Evolutionary conservation across 2,797 vertebrate species (phyloP).

Genomic region (Glossophaga mutica): DNA sequence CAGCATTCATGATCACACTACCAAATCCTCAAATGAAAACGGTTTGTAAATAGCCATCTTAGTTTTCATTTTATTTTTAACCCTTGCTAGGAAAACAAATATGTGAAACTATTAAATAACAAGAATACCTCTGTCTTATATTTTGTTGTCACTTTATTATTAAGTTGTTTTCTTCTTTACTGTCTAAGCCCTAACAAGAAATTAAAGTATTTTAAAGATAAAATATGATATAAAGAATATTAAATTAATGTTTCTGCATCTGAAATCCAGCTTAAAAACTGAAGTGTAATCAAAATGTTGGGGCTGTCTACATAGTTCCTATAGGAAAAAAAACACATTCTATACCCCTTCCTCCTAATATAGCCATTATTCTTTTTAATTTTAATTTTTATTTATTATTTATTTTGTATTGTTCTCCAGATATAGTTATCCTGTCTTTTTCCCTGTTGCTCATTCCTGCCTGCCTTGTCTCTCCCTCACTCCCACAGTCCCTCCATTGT

Average conservation of each 20-base stretch:
- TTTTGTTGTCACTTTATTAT: neutral
- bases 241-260: neutral
- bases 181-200: neutral
- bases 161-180: neutral
- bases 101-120: neutral
- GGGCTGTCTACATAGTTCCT: neutral
- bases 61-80: neutral
- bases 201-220: neutral
- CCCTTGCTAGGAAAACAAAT: neutral
- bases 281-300: neutral
- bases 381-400: too few relatives aligned
- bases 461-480: too few relatives aligned
- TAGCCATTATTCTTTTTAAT: neutral
- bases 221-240: neutral
- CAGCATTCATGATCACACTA: neutral
- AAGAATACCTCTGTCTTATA: neutral
- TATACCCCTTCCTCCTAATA: neutral
- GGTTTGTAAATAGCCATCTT: neutral
- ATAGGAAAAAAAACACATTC: neutral
- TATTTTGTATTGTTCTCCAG: too few relatives aligned
- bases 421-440: too few relatives aligned
- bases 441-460: too few relatives aligned
- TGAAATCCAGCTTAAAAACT: neutral
- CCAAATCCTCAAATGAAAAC: neutral
- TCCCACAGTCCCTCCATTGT: too few relatives aligned